Base-by-base conservation (phyloP, 2,797 vertebrate genomes). In the Taenioides sp. region DNA sequence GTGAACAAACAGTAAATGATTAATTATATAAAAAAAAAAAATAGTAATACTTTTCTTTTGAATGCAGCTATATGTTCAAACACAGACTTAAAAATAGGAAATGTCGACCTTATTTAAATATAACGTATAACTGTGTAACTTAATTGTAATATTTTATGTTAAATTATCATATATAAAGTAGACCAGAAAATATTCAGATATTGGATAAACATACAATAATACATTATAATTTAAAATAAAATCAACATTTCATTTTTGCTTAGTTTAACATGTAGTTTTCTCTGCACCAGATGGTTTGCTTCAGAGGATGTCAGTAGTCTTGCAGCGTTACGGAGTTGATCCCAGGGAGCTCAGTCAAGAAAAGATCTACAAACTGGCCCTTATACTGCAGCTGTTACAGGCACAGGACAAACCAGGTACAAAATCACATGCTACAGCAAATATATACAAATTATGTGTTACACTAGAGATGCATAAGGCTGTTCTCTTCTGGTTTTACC, bases 301-400 rank as follows among this genome's bases (percentile, higher is more conserved):
- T 71, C 95, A 95, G 88, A 96, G 93, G 84, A 82, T 98, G 77
- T 93, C 92, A 0, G 88, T 87, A 10, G 87, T 95, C 50, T 79
- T 98, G 84, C 92, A 95, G 18, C 94, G 87, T 85, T 93, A 95
- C 0, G 91, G 95, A 7, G 77, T 96, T 27, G 94, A 96, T 59
- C 93, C 96, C 66, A 92, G 89, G 2, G 94, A 97, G 63, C 91
- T 98, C 84, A 97, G 91, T 69, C 93, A 95, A 1, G 95, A 96
- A 78, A 96, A 98, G 87, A 93, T 98, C 52, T 95, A 93, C 80
- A 95, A 90, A 66, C 91, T 98, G 3, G 94, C 93, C 0, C 78
- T 93, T 25, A 91, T 96, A 20, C 89, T 98, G 65, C 94, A 95
- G 83, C 86, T 96, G 71, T 87, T 95, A 69, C 95, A 94, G 67